A percentile compares a stretch with the other conserved stretches of the same genome.
phyloP scores from a whole-genome alignment of 2,797 vertebrate genomes.

The Columba guinea region DNA sequence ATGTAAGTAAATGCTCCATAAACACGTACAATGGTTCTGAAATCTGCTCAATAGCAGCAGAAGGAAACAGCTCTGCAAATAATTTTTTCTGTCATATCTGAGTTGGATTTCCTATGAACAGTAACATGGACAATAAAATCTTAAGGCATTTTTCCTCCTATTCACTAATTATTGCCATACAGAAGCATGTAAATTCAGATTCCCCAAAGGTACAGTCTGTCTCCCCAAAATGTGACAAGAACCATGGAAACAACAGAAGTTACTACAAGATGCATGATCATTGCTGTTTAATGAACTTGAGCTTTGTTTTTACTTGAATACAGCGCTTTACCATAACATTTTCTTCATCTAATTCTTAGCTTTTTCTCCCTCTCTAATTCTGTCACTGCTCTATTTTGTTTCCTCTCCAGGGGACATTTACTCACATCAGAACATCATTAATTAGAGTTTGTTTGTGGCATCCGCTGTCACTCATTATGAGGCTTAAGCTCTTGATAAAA shows the following conservation, averaged over 20 bases:
- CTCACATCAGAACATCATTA: conserved; percentile 27
- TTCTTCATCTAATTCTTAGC: neutral
- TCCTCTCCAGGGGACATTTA: neutral
- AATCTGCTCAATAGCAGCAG: neutral
- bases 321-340: neutral
- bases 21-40: neutral
- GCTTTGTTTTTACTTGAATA: neutral
- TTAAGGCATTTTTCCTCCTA: neutral
- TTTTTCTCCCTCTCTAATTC: neutral
- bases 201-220: neutral
- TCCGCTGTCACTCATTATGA: conserved; percentile 27
- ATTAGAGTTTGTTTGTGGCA: conserved; percentile 41
- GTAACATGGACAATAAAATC: neutral
- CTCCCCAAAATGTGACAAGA: neutral
- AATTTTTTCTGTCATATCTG: neutral
- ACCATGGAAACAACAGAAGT: neutral
- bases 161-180: neutral
- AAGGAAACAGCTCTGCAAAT: neutral
- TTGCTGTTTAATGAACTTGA: neutral
- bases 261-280: neutral
- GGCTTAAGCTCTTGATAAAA: neutral
- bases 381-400: neutral
- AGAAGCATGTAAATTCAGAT: neutral
- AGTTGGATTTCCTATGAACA: neutral
- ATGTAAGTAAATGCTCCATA: neutral